Evolutionary conservation across 2,888 invertebrate genomes (phyloP), one percentile per base, ranked within the genome.

Genomic region (Conistra vaccinii): DNA sequence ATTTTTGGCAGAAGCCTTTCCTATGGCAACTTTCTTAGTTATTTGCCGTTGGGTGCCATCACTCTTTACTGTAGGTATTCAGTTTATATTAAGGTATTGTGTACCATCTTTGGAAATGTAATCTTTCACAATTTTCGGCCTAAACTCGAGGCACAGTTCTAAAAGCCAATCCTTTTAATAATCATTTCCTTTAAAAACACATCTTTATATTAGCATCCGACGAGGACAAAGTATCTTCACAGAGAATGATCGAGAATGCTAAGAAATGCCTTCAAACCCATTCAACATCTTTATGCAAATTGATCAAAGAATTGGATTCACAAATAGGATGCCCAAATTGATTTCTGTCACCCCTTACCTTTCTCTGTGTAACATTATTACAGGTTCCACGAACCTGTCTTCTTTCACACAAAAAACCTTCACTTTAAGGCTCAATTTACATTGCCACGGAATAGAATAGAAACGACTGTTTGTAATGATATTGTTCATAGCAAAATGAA

Each of bases 261-360:
- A 63, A 58, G 73, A 65, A 81, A 80, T 84, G 60, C 75, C 73
- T 69, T 73, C 67, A 51, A 63, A 69, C 29, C 81, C 67, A 66
- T 81, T 81, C 80, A 80, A 81, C 69, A 69, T 62, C 69, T 72
- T 79, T 74, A 69, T 69, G 81, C 69, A 81, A 85, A 81, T 81
- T 81, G 81, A 81, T 81, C 76, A 85, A 85, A 81, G 69, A 84
- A 81, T 85, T 74, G 81, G 58, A 66, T 85, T 85, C 42, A 58
- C 85, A 85, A 81, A 81, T 85, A 71, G 80, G 84, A 85, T 73
- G 81, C 57, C 69, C 81, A 81, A 81, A 85, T 70, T 81, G 75
- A 69, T 85, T 85, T 81, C 67, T 65, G 81, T 84, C 75, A 75
- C 58, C 81, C 73, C 69, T 73, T 74, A 81, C 81, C 85, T 81